A percentile compares a stretch with the other conserved stretches of the same genome.
Conservation (phyloP, 2,888 invertebrate species). For the Agrotis ipsilon region DNA sequence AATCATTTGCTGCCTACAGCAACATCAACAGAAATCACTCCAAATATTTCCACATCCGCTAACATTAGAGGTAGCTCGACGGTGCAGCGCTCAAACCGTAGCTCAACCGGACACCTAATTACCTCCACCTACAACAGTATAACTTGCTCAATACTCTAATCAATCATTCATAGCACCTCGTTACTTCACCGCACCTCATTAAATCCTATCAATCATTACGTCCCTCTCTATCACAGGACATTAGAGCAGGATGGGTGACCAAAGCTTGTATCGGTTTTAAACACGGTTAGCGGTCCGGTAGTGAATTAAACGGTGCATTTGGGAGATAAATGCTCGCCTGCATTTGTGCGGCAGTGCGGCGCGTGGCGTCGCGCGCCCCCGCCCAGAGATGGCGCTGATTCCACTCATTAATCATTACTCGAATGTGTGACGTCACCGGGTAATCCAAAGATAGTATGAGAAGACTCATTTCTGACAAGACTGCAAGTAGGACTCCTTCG, state of each 20-base stretch:
- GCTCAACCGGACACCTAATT: constrained; percentile 51
- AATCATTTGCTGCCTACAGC: background rate
- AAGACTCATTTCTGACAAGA: constrained; percentile 22
- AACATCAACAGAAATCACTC: constrained; percentile 15
- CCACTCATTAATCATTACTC: constrained; percentile 78
- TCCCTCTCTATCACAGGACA: constrained; percentile 42
- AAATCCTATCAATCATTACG: constrained; percentile 53
- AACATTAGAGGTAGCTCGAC: constrained; percentile 11
- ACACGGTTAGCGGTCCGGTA: constrained; percentile 65
- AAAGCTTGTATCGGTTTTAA: constrained; percentile 57
- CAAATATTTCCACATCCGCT: constrained; percentile 13
- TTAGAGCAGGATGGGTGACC: constrained; percentile 40
- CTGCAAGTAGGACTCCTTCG: background rate
- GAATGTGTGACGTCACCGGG: constrained; percentile 58
- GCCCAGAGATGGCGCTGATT: constrained; percentile 72
- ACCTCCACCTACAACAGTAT: constrained; percentile 49
- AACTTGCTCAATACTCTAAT: constrained; percentile 66
- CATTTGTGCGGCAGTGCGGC: constrained; percentile 66
- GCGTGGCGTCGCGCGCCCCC: constrained; percentile 41
- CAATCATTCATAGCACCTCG: constrained; percentile 72
- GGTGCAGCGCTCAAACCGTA: constrained; percentile 39
- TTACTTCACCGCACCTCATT: constrained; percentile 67
- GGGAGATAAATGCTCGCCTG: constrained; percentile 75
- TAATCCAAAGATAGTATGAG: constrained; percentile 34
- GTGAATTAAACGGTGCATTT: constrained; percentile 80